Base-by-base conservation (phyloP, 1,140 invertebrate species). In the Drosophila virilis region DNA sequence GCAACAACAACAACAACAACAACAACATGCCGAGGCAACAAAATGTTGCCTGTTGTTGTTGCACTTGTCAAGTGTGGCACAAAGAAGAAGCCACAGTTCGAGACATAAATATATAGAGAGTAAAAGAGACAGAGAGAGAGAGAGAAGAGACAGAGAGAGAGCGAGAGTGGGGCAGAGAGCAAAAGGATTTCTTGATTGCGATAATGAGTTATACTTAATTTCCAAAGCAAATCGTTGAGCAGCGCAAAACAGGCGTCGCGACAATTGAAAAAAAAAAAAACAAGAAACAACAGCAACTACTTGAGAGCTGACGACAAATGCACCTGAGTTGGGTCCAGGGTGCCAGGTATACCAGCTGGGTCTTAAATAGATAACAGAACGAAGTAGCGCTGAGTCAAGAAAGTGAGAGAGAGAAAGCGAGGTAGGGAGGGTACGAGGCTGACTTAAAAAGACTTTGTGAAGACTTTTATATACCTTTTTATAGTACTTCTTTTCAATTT, bases 181-280 rank as follows among this genome's bases (percentile, higher is more conserved):
- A 76, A 28, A 88, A 88, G 83, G 83, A 89, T 89, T 88, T 83
- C 73, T 88, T 88, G 83, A 88, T 88, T 88, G 79, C 77, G 84
- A 88, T 88, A 88, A 89, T 88, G 84, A 88, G 84, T 88, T 88
- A 83, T 89, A 88, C 69, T 88, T 89, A 88, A 88, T 86, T 86
- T 81, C 58, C 66, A 58, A 76, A 58, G 62, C 73, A 62, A 46
- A 67, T 73, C 43, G 54, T 9, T 12, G 22, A 22, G 22, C 22
- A 2, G 22, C 32, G 10, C 8, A 60, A 22, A 22, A 22, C 22
- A 3, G 37, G 12, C 17, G 54, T 50, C 46, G 48, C 46, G 55
- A 74, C 65, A 74, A 74, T 69, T 43, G 71, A 74, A 0, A 28
- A 28, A 0, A 28, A 28, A 28, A 28, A 28, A 28, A 5, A 28